A percentile compares a stretch with the other conserved stretches of the same genome.
Evolutionary conservation across 1,140 invertebrate species (phyloP).

Genomic region (Hyles euphorbiae): DNA sequence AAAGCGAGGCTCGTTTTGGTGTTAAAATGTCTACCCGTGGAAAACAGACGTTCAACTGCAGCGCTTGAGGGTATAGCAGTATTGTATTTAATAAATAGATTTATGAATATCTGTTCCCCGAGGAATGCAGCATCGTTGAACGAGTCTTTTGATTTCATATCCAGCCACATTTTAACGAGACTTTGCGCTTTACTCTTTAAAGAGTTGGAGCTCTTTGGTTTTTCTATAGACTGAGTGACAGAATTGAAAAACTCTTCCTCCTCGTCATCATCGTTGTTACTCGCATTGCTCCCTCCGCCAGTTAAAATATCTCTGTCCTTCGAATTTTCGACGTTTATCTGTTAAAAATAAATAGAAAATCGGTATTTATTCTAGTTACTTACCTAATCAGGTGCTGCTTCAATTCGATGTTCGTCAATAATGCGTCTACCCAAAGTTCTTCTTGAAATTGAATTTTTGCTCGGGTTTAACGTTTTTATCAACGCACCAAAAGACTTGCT

Average conservation of each 20-base stretch:
- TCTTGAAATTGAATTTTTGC: slow-evolving; percentile 21
- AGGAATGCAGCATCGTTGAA: slow-evolving; percentile 23
- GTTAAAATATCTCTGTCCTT: slow-evolving; percentile 27
- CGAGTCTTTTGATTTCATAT: slow-evolving; percentile 1
- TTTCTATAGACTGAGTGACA: slow-evolving; percentile 33
- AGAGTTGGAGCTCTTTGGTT: slow-evolving; percentile 23
- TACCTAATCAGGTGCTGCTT: slow-evolving; percentile 9
- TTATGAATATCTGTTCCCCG: slow-evolving; percentile 33
- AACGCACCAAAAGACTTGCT: slow-evolving; percentile 18
- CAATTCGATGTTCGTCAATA: slow-evolving; percentile 13
- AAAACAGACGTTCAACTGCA: slow-evolving; percentile 28
- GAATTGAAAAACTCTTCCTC: slow-evolving; percentile 25
- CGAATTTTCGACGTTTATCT: slow-evolving; percentile 14
- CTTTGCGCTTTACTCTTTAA: too few relatives aligned
- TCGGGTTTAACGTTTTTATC: slow-evolving; percentile 19
- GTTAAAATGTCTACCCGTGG: slow-evolving; percentile 31
- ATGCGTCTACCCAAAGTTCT: slow-evolving; percentile 21
- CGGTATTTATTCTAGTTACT: slow-evolving; percentile 9
- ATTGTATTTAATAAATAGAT: slow-evolving; percentile 35
- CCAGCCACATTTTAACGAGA: too few relatives aligned
- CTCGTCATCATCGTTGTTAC: slow-evolving; percentile 17
- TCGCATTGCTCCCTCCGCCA: slow-evolving; percentile 19
- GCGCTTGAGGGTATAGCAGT: slow-evolving; percentile 33
- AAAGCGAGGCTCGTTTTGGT: slow-evolving; percentile 32
- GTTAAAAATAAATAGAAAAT: too few relatives aligned